Conservation (phyloP, 1,140 invertebrate genomes). For the Bombus superbus region DNA sequence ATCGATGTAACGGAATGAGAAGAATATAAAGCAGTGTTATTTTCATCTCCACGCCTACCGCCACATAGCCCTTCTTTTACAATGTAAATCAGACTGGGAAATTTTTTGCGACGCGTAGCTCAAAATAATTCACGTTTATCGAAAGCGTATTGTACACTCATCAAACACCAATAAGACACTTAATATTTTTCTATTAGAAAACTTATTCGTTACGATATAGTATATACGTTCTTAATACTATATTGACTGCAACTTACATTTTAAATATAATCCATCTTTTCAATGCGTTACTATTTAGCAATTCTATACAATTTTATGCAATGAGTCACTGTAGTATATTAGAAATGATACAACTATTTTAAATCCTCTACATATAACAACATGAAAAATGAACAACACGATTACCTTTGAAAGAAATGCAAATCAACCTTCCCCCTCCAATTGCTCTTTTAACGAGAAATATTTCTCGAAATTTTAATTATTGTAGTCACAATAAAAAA, state of each 20-base stretch:
- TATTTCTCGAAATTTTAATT: neutral
- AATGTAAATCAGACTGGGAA: slow-evolving; percentile 9
- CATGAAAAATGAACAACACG: too few relatives aligned
- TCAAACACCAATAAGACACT: neutral
- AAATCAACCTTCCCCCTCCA: too few relatives aligned
- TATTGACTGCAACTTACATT: neutral
- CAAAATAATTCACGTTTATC: neutral
- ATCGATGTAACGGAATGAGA: slow-evolving; percentile 7
- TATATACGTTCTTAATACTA: neutral
- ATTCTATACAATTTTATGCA: neutral
- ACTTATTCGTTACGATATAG: neutral
- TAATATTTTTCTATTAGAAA: neutral
- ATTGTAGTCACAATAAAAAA: neutral
- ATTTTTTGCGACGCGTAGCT: neutral
- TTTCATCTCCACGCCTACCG: slow-evolving; percentile 38
- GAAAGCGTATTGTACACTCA: neutral
- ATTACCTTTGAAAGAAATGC: too few relatives aligned
- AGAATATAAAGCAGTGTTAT: slow-evolving; percentile 26
- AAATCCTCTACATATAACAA: neutral
- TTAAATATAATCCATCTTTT: neutral
- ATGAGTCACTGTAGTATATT: too few relatives aligned
- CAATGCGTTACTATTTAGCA: neutral
- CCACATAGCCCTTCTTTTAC: neutral
- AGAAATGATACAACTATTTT: neutral
- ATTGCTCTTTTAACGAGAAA: too few relatives aligned